These are phyloP conservation scores for Gymnocephalus cernua DNA, from an alignment of 2,113 vertebrate species.

Conservation along the genomic window DNA sequence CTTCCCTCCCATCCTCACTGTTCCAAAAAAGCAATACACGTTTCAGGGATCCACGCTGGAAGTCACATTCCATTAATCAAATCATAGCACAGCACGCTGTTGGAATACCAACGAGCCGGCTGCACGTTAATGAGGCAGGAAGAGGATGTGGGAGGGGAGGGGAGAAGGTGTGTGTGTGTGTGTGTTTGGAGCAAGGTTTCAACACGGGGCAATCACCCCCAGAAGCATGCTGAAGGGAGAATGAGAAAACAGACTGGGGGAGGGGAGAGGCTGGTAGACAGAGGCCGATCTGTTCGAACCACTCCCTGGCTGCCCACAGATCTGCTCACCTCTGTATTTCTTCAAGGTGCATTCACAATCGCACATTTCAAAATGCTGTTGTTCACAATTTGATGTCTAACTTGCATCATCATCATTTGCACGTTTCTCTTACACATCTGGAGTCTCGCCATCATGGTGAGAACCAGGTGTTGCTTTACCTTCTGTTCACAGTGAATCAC, in stretches of 20 bases:
- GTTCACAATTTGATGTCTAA: not conserved
- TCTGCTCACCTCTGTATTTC: constrained; percentile 33
- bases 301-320: constrained; percentile 40
- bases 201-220: constrained; percentile 26
- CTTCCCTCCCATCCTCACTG: not conserved
- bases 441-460: not conserved
- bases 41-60: constrained; percentile 62
- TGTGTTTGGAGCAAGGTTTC: constrained; percentile 39
- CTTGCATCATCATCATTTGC: not conserved
- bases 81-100: constrained; percentile 52
- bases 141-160: constrained; percentile 47
- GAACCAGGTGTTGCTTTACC: constrained; percentile 26
- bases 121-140: constrained; percentile 74
- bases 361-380: constrained; percentile 11
- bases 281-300: constrained; percentile 49
- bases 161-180: constrained; percentile 14
- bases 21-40: constrained; percentile 55
- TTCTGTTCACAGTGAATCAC: not conserved
- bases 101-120: constrained; percentile 67
- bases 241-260: constrained; percentile 35
- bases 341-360: not conserved
- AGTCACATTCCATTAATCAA: constrained; percentile 80
- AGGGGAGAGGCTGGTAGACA: constrained; percentile 44
- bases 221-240: constrained; percentile 43
- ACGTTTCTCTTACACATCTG: constrained; percentile 3